These are phyloP conservation scores for Dryomyza anilis DNA, from an alignment of 2,888 invertebrate genomes.

Conservation along the genomic window DNA sequence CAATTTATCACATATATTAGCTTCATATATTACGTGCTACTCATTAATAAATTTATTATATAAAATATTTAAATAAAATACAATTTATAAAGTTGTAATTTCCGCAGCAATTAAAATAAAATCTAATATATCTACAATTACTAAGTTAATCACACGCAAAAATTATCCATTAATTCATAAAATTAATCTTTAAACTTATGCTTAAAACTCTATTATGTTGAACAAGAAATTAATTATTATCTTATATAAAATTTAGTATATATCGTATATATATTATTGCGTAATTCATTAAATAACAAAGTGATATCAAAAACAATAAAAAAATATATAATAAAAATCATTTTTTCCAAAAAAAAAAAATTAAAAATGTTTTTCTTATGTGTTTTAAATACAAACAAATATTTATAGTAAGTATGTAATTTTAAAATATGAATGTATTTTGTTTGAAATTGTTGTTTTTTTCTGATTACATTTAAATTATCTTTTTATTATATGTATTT, in stretches of 20 bases:
- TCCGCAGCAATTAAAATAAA: no score
- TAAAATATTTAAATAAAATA: not conserved
- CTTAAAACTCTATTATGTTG: conserved; percentile 8
- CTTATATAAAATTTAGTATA: conserved; percentile 10
- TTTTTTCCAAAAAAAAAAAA: conserved; percentile 16
- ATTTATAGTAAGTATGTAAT: no score
- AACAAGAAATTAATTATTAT: conserved; percentile 28
- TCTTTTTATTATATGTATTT: no score
- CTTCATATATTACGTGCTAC: not conserved
- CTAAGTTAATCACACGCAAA: no score
- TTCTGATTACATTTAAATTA: no score
- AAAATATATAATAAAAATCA: conserved; percentile 12
- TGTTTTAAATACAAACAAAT: not conserved
- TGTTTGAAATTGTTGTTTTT: no score
- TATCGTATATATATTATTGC: conserved; percentile 1
- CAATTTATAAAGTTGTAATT: no score
- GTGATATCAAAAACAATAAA: conserved; percentile 20
- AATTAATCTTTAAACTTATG: not conserved
- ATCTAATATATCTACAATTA: not conserved
- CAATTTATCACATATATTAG: not conserved
- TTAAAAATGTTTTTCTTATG: not conserved
- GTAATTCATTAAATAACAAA: conserved; percentile 18
- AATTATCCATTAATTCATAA: not conserved
- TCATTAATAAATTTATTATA: not conserved
- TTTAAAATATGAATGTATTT: no score